These are phyloP conservation scores for Chloroclystis v-ata DNA, from an alignment of 2,888 invertebrate species.

Conservation along the genomic window DNA sequence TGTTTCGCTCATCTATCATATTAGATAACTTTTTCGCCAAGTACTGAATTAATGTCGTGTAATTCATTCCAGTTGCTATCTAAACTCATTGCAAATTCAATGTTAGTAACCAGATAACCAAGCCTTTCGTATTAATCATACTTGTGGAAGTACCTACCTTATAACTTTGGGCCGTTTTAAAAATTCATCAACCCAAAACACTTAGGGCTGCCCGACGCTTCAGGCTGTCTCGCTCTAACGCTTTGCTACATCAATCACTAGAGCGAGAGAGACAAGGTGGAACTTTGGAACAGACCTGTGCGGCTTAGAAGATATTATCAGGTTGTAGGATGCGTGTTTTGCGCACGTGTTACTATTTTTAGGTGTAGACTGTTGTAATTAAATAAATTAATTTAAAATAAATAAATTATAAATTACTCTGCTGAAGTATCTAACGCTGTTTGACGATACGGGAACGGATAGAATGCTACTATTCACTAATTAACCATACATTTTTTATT, in stretches of 20 bases:
- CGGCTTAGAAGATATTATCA: neutral
- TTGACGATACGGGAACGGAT: no score
- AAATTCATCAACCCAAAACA: conserved; percentile 26
- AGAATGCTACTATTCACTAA: no score
- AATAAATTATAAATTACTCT: no score
- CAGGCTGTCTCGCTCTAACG: conserved; percentile 30
- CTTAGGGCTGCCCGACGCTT: conserved; percentile 34
- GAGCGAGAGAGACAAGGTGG: neutral
- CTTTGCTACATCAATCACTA: conserved; percentile 17
- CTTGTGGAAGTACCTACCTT: conserved; percentile 14
- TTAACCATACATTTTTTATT: no score
- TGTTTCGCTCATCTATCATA: neutral
- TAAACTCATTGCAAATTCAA: conserved; percentile 23
- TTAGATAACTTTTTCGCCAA: neutral
- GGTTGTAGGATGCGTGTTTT: no score
- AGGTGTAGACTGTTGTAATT: no score
- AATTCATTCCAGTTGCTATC: conserved; percentile 1
- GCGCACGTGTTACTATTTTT: neutral
- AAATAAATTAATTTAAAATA: no score
- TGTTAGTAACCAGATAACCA: conserved; percentile 24
- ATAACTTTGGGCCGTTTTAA: conserved; percentile 24
- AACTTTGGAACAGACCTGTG: neutral
- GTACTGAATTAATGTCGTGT: neutral
- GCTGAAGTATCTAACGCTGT: no score
- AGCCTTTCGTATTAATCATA: conserved; percentile 23